Evolutionary conservation across 1,140 invertebrate genomes (phyloP).

Genomic region (Rhopalosiphum padi): DNA sequence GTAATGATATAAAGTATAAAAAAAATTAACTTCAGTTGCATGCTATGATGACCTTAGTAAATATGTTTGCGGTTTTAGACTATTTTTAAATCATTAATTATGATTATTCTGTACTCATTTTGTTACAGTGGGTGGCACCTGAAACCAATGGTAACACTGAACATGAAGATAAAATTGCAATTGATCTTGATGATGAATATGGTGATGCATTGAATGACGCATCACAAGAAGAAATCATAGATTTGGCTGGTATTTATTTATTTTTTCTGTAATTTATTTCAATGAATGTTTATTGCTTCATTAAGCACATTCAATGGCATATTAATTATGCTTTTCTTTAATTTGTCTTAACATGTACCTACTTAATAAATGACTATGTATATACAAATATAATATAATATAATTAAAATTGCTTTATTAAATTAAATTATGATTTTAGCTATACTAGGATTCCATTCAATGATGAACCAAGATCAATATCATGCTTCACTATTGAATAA

Average conservation of each 20-base stretch:
- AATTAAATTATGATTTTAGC: slow-evolving; percentile 68
- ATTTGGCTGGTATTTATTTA: slow-evolving; percentile 84
- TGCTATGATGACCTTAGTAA: neutral
- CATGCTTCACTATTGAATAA: slow-evolving; percentile 94
- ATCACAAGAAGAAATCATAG: slow-evolving; percentile 97
- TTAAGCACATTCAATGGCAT: neutral
- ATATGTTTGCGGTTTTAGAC: neutral
- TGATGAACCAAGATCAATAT: slow-evolving; percentile 99
- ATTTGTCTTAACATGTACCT: neutral
- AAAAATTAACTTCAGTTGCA: slow-evolving; percentile 11
- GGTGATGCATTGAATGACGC: slow-evolving; percentile 90
- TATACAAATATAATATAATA: neutral
- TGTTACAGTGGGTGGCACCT: slow-evolving; percentile 80
- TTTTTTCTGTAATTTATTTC: slow-evolving; percentile 42
- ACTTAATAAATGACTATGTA: neutral
- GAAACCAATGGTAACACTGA: slow-evolving; percentile 84
- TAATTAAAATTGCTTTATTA: slow-evolving; percentile 3
- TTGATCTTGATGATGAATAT: slow-evolving; percentile 94
- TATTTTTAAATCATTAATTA: neutral
- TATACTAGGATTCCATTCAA: slow-evolving; percentile 98
- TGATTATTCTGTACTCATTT: slow-evolving; percentile 31
- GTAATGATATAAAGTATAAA: slow-evolving; percentile 26
- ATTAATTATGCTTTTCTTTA: neutral
- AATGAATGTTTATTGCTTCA: neutral
- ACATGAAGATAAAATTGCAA: slow-evolving; percentile 87